phyloP scores from a whole-genome alignment of 1,140 invertebrate genomes.

The Acromyrmex echinatior region DNA sequence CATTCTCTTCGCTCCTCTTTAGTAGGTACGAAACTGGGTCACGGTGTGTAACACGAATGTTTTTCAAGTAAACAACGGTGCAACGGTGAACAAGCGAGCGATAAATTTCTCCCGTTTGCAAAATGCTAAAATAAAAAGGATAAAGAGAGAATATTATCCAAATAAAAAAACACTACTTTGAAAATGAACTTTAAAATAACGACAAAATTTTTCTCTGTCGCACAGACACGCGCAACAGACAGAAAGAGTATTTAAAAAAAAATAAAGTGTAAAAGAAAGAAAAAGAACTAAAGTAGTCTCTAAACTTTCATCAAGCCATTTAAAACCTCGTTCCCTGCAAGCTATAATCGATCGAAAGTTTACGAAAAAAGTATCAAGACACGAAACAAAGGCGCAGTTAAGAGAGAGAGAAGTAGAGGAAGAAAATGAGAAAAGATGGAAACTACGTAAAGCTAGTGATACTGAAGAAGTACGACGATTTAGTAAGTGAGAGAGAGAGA shows the following conservation, averaged over 20 bases:
- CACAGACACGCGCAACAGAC: neutral
- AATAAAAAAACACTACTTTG: slow-evolving; percentile 24
- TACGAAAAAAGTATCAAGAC: slow-evolving; percentile 1
- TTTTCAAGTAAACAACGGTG: slow-evolving; percentile 50
- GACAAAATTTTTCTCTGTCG: neutral
- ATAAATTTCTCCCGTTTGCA: slow-evolving; percentile 36
- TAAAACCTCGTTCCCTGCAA: slow-evolving; percentile 34
- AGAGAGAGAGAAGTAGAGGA: slow-evolving; percentile 6
- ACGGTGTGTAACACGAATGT: slow-evolving; percentile 36
- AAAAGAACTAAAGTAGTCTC: neutral
- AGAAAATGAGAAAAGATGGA: slow-evolving; percentile 34
- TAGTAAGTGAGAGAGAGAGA: slow-evolving; percentile 55
- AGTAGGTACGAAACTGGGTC: slow-evolving; percentile 33
- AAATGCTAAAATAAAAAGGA: slow-evolving; percentile 32
- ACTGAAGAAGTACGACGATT: slow-evolving; percentile 46
- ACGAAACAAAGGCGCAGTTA: neutral
- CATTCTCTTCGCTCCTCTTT: slow-evolving; percentile 26
- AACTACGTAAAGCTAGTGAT: slow-evolving; percentile 63
- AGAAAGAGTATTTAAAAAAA: neutral
- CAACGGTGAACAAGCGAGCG: slow-evolving; percentile 49
- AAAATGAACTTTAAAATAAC: slow-evolving; percentile 13
- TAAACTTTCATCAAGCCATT: slow-evolving; percentile 2
- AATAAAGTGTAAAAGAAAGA: neutral
- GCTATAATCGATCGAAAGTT: slow-evolving; percentile 39
- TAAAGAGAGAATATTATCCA: slow-evolving; percentile 7